phyloP scores from a whole-genome alignment of 2,888 invertebrate species.

The Carpatolechia fugitivella region DNA sequence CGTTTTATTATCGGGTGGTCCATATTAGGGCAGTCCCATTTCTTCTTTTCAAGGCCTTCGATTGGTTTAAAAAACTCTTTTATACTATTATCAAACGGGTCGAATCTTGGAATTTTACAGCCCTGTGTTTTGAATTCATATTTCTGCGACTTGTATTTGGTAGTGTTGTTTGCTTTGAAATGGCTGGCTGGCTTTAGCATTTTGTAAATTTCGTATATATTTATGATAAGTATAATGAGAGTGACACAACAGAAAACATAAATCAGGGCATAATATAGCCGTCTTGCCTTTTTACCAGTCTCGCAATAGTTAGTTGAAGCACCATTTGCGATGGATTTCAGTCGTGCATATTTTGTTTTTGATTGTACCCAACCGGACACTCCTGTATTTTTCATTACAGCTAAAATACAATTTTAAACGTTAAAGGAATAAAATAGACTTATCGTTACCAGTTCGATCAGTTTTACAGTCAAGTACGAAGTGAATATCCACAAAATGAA shows the following conservation, averaged over 20 bases:
- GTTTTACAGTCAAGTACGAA: too few species aligned
- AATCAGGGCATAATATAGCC: too few species aligned
- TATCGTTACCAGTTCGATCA: too few species aligned
- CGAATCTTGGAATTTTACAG: conserved; percentile 81
- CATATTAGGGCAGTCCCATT: conserved; percentile 27
- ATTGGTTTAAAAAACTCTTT: conserved; percentile 36
- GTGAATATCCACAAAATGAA: too few species aligned
- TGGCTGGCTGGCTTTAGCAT: too few species aligned
- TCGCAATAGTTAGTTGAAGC: background rate
- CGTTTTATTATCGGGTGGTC: conserved; percentile 69
- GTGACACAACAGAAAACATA: too few species aligned
- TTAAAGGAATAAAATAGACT: too few species aligned
- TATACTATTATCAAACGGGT: conserved; percentile 75
- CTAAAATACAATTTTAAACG: too few species aligned
- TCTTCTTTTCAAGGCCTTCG: background rate
- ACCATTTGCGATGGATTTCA: background rate
- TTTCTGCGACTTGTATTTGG: conserved; percentile 8
- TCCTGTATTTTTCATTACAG: background rate
- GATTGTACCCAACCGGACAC: background rate
- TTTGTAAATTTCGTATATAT: too few species aligned
- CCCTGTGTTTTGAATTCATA: conserved; percentile 78
- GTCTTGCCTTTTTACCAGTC: background rate
- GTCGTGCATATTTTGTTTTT: background rate
- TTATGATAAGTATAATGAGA: too few species aligned
- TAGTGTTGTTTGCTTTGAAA: background rate